Base-by-base conservation (phyloP, 2,888 invertebrate genomes). In the Drosophila mimica region DNA sequence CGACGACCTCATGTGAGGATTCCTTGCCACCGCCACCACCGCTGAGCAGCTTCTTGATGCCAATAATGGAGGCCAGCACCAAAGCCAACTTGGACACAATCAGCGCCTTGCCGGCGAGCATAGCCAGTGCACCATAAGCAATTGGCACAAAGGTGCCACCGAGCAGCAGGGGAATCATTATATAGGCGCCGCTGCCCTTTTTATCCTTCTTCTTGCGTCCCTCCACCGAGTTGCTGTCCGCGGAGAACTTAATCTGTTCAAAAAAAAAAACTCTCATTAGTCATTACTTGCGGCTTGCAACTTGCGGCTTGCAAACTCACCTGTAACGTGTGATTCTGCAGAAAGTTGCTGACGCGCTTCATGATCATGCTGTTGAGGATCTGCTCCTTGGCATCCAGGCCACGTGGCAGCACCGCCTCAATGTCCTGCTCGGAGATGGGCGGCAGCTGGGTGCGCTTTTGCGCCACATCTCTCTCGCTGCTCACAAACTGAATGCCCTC, bases 51-150 rank as follows among this genome's bases (percentile, higher is more conserved):
- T 97, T 97, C 94, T 97, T 97, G 92, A 97, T 94, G 4, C 97
- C 97, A 81, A 97, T 96, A 85, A 97, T 97, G 80, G 96, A 96
- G 70, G 97, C 97, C 58, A 97, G 93, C 0, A 97, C 97, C 62
- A 97, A 93, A 0, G 97, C 97, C 81, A 97, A 93, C 91, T 97
- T 97, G 78, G 97, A 97, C 56, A 97, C 96, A 83, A 97, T 97
- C 76, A 97, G 93, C 49, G 97, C 97, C 93, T 97, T 97, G 81
- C 97, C 97, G 51, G 97, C 97, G 64, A 97, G 92, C 59, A 97
- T 94, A 28, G 97, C 97, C 33, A 97, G 92, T 11, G 97, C 97
- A 69, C 97, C 97, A 72, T 97, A 95, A 4, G 97, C 97, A 61
- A 97, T 93, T 7, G 97, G 97, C 49, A 97, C 95, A 91, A 97